A percentile compares a stretch with the other conserved stretches of the same genome.
phyloP scores from a whole-genome alignment of 2,113 vertebrate species.

The Chelonoidis abingdonii region DNA sequence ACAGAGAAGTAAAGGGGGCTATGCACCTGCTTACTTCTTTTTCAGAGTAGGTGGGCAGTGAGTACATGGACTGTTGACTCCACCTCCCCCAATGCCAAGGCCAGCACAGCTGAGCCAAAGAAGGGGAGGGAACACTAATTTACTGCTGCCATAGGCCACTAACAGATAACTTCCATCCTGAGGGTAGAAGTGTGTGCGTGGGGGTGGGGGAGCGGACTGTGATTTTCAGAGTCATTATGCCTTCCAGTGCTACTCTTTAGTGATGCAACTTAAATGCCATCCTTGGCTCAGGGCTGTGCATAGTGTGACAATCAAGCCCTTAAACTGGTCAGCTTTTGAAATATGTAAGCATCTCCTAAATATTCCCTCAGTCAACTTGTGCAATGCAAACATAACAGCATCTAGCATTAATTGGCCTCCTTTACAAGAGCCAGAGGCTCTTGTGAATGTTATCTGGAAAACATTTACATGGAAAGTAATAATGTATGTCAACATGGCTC shows the following conservation, averaged over 20 bases:
- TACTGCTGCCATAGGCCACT: not conserved
- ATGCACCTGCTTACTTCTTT: not conserved
- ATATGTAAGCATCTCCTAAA: not conserved
- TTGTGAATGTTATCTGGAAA: fast-evolving
- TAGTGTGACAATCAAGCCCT: not conserved
- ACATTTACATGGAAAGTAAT: fast-evolving
- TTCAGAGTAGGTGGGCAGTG: not conserved
- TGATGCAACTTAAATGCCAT: not conserved
- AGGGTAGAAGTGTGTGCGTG: not conserved
- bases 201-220: not conserved
- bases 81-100: not conserved
- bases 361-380: not conserved
- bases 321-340: not conserved
- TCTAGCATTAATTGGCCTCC: fast-evolving
- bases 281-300: not conserved
- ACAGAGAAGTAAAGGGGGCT: not conserved
- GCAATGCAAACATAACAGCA: fast-evolving
- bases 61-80: not conserved
- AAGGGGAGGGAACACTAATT: not conserved
- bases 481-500: fast-evolving
- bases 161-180: not conserved
- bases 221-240: fast-evolving
- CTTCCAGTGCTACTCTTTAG: not conserved
- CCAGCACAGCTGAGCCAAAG: not conserved
- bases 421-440: not conserved